Evolutionary conservation across 92 coral and sea anemone genomes (phyloP).

Genomic region (Plumapathes pennacea): DNA sequence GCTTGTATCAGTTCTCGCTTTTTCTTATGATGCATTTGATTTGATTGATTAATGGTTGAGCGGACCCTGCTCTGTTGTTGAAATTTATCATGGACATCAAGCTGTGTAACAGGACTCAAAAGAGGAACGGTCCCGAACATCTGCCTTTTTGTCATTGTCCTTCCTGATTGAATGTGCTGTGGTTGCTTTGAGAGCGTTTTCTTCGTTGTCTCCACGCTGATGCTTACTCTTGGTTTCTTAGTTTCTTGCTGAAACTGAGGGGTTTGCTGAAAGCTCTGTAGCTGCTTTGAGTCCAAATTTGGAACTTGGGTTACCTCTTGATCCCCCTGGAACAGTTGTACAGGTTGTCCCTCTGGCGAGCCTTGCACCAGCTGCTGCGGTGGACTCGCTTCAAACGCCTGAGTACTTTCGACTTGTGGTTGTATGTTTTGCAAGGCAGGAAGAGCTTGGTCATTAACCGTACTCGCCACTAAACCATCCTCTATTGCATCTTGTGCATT

Average conservation of each 20-base stretch:
- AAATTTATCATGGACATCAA: conserved; percentile 3
- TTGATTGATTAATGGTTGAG: conserved; percentile 48
- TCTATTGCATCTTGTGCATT: too few relatives aligned
- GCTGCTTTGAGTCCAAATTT: too few relatives aligned
- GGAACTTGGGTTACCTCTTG: too few relatives aligned
- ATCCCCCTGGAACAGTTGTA: neutral
- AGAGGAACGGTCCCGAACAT: conserved; percentile 88
- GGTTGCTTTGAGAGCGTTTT: conserved; percentile 28
- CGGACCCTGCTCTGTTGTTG: conserved; percentile 10
- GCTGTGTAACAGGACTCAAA: conserved; percentile 54
- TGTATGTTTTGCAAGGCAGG: too few relatives aligned
- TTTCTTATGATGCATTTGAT: neutral
- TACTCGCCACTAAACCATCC: too few relatives aligned
- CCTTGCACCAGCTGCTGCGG: neutral
- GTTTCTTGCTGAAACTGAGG: neutral
- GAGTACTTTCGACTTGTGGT: too few relatives aligned
- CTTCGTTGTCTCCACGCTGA: conserved; percentile 61
- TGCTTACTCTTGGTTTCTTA: conserved; percentile 44
- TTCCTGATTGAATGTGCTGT: neutral
- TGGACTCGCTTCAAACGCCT: neutral
- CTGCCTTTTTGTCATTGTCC: conserved; percentile 55
- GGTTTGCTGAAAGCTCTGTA: too few relatives aligned
- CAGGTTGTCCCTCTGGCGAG: neutral
- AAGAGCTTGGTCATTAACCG: too few relatives aligned
- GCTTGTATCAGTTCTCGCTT: conserved; percentile 3